Conservation (phyloP, 2,797 vertebrate genomes). For the Sphenopsis melanotis region DNA sequence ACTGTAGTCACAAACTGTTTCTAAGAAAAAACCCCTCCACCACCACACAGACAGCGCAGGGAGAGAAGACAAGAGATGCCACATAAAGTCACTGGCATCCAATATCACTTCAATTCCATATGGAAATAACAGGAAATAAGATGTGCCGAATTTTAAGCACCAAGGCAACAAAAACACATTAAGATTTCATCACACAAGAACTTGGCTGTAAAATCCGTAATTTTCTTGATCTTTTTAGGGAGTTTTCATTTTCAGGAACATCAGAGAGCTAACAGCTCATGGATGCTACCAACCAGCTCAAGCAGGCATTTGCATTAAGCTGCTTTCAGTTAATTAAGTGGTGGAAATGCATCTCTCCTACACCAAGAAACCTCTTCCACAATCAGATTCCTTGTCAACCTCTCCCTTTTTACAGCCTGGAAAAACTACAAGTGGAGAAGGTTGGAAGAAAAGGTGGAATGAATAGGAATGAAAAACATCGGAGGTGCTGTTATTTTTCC, state of each 20-base stretch:
- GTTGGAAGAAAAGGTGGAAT: not conserved
- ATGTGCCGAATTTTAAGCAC: conserved; percentile 34
- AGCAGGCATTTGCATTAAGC: conserved; percentile 46
- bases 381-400: not conserved
- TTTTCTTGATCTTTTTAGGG: conserved; percentile 53
- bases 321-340: conserved; percentile 40
- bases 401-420: not conserved
- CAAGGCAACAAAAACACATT: conserved; percentile 60
- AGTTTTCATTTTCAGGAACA: conserved; percentile 61
- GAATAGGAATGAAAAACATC: not conserved
- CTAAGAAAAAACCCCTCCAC: not conserved
- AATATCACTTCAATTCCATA: conserved; percentile 36
- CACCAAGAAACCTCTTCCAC: not conserved
- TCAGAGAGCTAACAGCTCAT: conserved; percentile 57
- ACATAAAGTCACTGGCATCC: conserved; percentile 29
- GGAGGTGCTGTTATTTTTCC: not conserved
- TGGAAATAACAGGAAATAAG: conserved; percentile 42
- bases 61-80: conserved; percentile 18
- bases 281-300: conserved; percentile 28
- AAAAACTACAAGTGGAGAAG: not conserved
- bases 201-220: conserved; percentile 37
- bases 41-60: not conserved
- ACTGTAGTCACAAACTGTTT: not conserved
- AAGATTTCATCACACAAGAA: conserved; percentile 43
- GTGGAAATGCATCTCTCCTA: not conserved